These are phyloP conservation scores for Chesias legatella DNA, from an alignment of 2,888 invertebrate species.

Conservation along the genomic window DNA sequence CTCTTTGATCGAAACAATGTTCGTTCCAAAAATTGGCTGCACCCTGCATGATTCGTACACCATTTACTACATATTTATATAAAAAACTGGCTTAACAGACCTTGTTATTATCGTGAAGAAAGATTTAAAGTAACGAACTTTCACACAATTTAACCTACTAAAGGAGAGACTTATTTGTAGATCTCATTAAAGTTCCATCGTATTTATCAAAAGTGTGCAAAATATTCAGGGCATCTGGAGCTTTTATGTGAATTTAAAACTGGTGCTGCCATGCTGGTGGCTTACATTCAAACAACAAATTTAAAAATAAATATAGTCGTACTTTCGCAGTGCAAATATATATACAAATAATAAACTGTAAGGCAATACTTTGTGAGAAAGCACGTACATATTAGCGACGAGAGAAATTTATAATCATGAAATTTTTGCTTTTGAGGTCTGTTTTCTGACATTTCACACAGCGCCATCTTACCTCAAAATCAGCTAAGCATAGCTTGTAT, in stretches of 20 bases:
- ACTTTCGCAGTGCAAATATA: slow-evolving; percentile 3
- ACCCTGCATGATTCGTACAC: too few relatives aligned
- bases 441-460: not conserved
- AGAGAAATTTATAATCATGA: slow-evolving; percentile 1
- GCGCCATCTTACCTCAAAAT: too few relatives aligned
- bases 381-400: slow-evolving; percentile 3
- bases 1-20: too few relatives aligned
- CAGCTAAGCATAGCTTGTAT: too few relatives aligned
- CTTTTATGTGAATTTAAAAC: slow-evolving; percentile 9
- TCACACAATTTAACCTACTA: too few relatives aligned
- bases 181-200: slow-evolving; percentile 5
- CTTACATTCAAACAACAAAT: slow-evolving; percentile 11
- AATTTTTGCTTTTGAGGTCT: not conserved
- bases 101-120: too few relatives aligned
- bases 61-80: too few relatives aligned
- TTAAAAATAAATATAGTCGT: slow-evolving; percentile 4
- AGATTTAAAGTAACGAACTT: too few relatives aligned
- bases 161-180: not conserved
- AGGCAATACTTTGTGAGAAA: slow-evolving; percentile 5
- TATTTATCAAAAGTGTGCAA: slow-evolving; percentile 2
- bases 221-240: slow-evolving; percentile 7
- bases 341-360: slow-evolving; percentile 10
- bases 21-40: too few relatives aligned
- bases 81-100: too few relatives aligned
- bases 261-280: slow-evolving; percentile 2